phyloP scores from a whole-genome alignment of 2,797 vertebrate species.

The Apogon hyalosoma region DNA sequence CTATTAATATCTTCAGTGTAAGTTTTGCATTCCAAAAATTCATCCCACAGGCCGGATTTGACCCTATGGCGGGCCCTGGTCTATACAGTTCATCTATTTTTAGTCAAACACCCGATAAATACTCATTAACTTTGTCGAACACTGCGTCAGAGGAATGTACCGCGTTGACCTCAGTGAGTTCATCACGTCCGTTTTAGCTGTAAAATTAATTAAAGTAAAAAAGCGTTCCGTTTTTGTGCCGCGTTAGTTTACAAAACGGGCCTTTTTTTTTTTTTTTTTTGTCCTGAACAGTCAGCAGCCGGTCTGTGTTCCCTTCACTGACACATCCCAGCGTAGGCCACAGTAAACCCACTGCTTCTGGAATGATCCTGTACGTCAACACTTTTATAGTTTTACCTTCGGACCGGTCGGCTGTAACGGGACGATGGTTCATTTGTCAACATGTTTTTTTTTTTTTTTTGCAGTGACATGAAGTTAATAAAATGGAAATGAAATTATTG shows the following conservation, averaged over 20 bases:
- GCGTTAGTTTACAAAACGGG: not conserved
- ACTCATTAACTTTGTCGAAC: slow-evolving; percentile 2
- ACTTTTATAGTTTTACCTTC: slow-evolving; percentile 40
- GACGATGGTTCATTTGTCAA: slow-evolving; percentile 47
- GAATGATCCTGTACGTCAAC: slow-evolving; percentile 29
- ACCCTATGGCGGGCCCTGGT: too few relatives aligned
- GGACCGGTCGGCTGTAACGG: slow-evolving; percentile 9
- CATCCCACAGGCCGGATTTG: too few relatives aligned
- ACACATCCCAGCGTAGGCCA: slow-evolving; percentile 12
- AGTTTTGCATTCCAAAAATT: too few relatives aligned
- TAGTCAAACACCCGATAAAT: not conserved
- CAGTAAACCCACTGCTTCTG: slow-evolving; percentile 24
- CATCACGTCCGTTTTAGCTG: not conserved
- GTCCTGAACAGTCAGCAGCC: not conserved
- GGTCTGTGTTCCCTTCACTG: slow-evolving; percentile 12
- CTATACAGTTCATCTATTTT: not conserved
- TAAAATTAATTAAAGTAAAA: not conserved
- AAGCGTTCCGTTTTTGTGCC: slow-evolving; percentile 6
- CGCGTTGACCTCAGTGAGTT: not conserved
- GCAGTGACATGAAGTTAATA: slow-evolving; percentile 56
- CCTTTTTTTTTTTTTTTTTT: not conserved
- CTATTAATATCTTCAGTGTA: too few relatives aligned
- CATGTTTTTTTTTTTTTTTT: slow-evolving; percentile 29
- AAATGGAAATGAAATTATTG: slow-evolving; percentile 34
- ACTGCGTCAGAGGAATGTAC: slow-evolving; percentile 12